These are phyloP conservation scores for Drymonia ruficornis DNA, from an alignment of 2,888 invertebrate species.

Conservation along the genomic window DNA sequence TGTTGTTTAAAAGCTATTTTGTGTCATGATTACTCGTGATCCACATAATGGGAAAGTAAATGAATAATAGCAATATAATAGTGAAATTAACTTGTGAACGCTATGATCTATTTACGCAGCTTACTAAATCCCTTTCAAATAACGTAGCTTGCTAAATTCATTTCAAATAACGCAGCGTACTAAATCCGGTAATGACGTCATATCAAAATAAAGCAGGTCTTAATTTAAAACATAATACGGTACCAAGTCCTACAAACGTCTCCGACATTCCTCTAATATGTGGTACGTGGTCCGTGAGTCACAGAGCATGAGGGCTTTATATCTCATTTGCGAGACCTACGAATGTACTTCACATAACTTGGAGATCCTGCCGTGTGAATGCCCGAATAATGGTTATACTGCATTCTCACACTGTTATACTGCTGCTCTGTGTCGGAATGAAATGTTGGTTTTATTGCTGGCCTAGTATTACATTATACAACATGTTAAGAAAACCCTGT, in stretches of 20 bases:
- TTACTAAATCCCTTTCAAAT: not conserved
- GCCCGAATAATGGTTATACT: slow-evolving; percentile 8
- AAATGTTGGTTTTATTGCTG: not conserved
- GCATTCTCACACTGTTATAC: not conserved
- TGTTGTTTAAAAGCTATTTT: slow-evolving; percentile 26
- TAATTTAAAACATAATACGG: not conserved
- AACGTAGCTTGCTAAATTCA: not conserved
- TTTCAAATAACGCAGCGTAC: not conserved
- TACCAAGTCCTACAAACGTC: not conserved
- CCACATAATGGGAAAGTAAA: not conserved
- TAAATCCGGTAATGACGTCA: not conserved
- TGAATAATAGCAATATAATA: too few relatives aligned
- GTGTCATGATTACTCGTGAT: not conserved
- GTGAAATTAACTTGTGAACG: too few relatives aligned
- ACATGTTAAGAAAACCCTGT: too few relatives aligned
- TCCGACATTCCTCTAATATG: slow-evolving; percentile 1
- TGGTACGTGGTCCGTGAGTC: not conserved
- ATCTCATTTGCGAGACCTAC: not conserved
- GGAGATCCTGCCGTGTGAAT: slow-evolving; percentile 6
- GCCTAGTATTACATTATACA: not conserved
- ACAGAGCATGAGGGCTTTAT: not conserved
- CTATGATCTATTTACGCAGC: too few relatives aligned
- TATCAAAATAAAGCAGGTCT: not conserved
- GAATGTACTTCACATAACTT: not conserved
- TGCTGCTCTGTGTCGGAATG: not conserved